A percentile compares a stretch with the other conserved stretches of the same genome.
These are phyloP conservation scores for Platichthys flesus DNA, from an alignment of 2,113 vertebrate genomes.

Conservation along the genomic window DNA sequence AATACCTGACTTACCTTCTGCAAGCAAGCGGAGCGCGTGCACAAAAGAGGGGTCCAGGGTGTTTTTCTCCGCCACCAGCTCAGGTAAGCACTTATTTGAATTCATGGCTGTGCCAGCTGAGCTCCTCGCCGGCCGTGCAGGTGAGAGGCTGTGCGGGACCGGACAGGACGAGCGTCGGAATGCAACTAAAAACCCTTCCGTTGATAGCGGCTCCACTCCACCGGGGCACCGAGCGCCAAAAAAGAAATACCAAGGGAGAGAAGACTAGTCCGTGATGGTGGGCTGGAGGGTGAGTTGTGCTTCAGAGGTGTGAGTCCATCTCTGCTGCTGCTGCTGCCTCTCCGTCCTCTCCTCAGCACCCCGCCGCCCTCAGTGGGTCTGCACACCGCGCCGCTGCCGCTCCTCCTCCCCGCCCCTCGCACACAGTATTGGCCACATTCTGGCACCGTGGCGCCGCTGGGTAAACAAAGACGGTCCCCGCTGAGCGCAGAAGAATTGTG, in stretches of 20 bases:
- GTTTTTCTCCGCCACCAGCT: conserved; percentile 93
- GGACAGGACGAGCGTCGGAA: conserved; percentile 59
- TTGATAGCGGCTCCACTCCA: conserved; percentile 23
- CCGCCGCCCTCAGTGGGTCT: conserved; percentile 73
- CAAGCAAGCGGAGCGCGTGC: conserved; percentile 92
- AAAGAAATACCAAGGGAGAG: neutral
- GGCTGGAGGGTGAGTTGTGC: conserved; percentile 55
- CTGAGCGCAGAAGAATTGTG: conserved; percentile 49
- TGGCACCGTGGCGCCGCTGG: conserved; percentile 31
- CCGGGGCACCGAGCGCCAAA: conserved; percentile 3
- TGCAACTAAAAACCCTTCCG: conserved; percentile 44
- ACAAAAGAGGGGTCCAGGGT: conserved; percentile 92
- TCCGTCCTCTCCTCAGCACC: conserved; percentile 63
- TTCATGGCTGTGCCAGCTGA: conserved; percentile 83
- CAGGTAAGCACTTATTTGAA: conserved; percentile 92
- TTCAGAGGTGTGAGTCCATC: conserved; percentile 80
- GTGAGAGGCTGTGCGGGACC: conserved; percentile 61
- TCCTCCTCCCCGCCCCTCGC: conserved; percentile 76
- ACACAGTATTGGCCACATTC: conserved; percentile 74
- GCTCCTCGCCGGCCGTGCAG: conserved; percentile 61
- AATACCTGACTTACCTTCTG: conserved; percentile 86
- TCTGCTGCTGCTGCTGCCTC: conserved; percentile 59
- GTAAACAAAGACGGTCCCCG: conserved; percentile 49
- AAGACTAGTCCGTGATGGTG: conserved; percentile 28
- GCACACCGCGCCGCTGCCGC: conserved; percentile 71